Base-by-base conservation (phyloP, 2,113 vertebrate species). In the Marmota flaviventris region DNA sequence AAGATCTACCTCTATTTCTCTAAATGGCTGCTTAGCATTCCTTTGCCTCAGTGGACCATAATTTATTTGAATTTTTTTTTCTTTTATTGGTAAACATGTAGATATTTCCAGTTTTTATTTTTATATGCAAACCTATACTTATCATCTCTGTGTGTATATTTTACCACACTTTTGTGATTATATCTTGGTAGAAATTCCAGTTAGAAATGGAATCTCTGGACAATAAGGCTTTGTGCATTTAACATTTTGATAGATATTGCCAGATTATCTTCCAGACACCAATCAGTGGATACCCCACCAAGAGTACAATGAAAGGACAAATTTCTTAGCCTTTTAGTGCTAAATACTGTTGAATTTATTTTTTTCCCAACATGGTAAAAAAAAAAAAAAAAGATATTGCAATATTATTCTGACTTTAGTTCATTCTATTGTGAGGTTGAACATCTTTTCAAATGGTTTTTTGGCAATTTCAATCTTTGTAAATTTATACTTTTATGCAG, bases 1-100 rank as follows among this genome's bases (percentile, higher is more conserved):
- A 95, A 95, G 58, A 86, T 75, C 94, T 97, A 94, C 96, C 97
- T 97, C 96, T 63, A 87, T 94, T 91, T 61, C 25, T 93, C 48
- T 39, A 73, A 51, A 20, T 72, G 79, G 32, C 88, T 95, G 29
- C 61, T 77, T 93, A 51, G 29, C 6, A 0, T 85, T 70, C 76
- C 89, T 85, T 70, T 63, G 4, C 73, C 69, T 96, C 12, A 0
- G 58, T n/a, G n/a, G 34, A 34, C 92, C 72, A 2, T 70, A 37
- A 76, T 72, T 91, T 89, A 77, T 93, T 88, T 85, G 58, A 42
- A 39, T 39, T 42, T 82, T 82, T 82, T 82, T 53, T 79, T 70
- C 84, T 90, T 81, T 95, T 92, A 76, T 4, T 87, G 63, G 32
- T 87, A 77, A 97, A 58, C 24, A 51, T 83, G 45, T 2, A 78